A percentile compares a stretch with the other conserved stretches of the same genome.
phyloP scores from a whole-genome alignment of 2,797 vertebrate genomes.

The Eospalax fontanierii region DNA sequence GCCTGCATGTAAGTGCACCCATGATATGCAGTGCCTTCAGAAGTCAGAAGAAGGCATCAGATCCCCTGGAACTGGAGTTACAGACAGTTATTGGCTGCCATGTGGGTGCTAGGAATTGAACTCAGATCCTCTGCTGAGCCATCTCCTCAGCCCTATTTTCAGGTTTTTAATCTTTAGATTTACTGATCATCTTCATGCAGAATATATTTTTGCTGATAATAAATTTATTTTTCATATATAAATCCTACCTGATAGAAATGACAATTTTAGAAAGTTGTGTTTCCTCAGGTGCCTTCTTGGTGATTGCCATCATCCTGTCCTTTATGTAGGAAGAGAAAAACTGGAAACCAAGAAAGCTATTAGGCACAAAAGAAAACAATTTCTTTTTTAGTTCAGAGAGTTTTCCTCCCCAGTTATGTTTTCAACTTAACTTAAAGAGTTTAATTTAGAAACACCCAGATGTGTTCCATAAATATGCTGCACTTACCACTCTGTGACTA shows the following conservation, averaged over 20 bases:
- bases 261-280: constrained; percentile 16
- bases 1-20: too few species aligned
- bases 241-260: constrained; percentile 46
- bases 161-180: constrained; percentile 52
- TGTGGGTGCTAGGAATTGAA: too few species aligned
- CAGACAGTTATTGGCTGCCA: too few species aligned
- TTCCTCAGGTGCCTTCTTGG: neutral
- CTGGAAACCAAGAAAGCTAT: constrained; percentile 57
- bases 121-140: too few species aligned
- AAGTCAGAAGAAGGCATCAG: too few species aligned
- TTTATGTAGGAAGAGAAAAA: constrained; percentile 62
- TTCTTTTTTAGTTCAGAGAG: constrained; percentile 51
- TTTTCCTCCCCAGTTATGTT: constrained; percentile 45
- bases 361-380: constrained; percentile 47
- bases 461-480: constrained; percentile 69
- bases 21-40: too few species aligned
- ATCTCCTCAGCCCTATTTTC: neutral
- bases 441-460: constrained; percentile 74
- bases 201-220: constrained; percentile 64
- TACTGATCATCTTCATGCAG: constrained; percentile 28
- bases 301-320: neutral
- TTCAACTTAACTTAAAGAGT: constrained; percentile 62
- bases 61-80: too few species aligned
- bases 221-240: constrained; percentile 63
- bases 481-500: constrained; percentile 34